Conservation (phyloP, 2,888 invertebrate genomes). For the Eupithecia vulgata region DNA sequence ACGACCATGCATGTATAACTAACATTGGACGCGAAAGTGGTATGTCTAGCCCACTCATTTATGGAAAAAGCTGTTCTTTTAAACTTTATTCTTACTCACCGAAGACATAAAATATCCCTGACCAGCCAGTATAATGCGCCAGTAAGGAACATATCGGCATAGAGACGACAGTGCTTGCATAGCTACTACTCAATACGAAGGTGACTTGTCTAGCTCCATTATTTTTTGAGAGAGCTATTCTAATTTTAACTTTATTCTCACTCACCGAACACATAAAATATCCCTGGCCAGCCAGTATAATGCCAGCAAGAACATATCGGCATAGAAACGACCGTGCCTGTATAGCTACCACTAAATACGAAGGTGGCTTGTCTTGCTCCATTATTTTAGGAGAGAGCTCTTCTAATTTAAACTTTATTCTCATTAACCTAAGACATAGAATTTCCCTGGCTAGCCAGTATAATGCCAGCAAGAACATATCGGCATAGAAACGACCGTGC, state of each 20-base stretch:
- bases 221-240: too few relatives aligned
- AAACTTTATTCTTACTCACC: too few relatives aligned
- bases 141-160: too few relatives aligned
- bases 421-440: slow-evolving; percentile 89
- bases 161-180: too few relatives aligned
- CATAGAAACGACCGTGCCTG: slow-evolving; percentile 93
- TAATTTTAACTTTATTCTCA: slow-evolving; percentile 17
- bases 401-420: not conserved
- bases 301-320: slow-evolving; percentile 90
- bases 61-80: too few relatives aligned
- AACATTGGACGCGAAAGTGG: too few relatives aligned
- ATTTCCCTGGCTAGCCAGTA: slow-evolving; percentile 92
- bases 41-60: too few relatives aligned
- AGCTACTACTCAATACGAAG: too few relatives aligned
- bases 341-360: slow-evolving; percentile 93
- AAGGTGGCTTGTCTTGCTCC: slow-evolving; percentile 81
- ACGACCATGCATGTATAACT: too few relatives aligned
- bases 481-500: slow-evolving; percentile 93
- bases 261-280: slow-evolving; percentile 92
- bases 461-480: slow-evolving; percentile 88
- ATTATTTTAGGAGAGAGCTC: not conserved
- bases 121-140: too few relatives aligned
- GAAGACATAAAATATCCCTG: too few relatives aligned
- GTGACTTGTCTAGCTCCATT: too few relatives aligned
- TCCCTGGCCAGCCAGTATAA: slow-evolving; percentile 90